Conservation (phyloP, 2,797 vertebrate genomes). For the Xenentodon cancila region DNA sequence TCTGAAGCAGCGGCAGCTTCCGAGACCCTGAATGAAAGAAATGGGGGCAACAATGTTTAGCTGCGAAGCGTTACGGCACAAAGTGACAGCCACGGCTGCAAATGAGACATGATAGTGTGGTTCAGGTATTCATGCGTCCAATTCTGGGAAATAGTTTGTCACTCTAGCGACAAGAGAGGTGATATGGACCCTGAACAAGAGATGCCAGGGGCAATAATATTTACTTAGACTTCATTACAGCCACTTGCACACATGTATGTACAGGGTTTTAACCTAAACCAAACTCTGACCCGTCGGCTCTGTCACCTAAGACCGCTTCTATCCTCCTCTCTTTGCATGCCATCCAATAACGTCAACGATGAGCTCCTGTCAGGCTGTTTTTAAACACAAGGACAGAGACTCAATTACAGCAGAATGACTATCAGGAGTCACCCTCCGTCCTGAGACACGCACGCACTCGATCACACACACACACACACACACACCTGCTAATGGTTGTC, state of each 20-base stretch:
- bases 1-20: slow-evolving; percentile 51
- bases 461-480: slow-evolving; percentile 62
- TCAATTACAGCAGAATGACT: slow-evolving; percentile 82
- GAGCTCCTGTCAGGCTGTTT: slow-evolving; percentile 78
- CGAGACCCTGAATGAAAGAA: slow-evolving; percentile 65
- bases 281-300: slow-evolving; percentile 66
- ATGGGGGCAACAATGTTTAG: slow-evolving; percentile 43
- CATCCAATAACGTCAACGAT: slow-evolving; percentile 76
- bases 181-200: slow-evolving; percentile 58
- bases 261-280: slow-evolving; percentile 63
- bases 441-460: slow-evolving; percentile 60
- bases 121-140: slow-evolving; percentile 63
- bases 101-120: slow-evolving; percentile 26
- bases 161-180: slow-evolving; percentile 70
- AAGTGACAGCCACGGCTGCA: slow-evolving; percentile 13
- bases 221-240: slow-evolving; percentile 75
- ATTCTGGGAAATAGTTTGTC: slow-evolving; percentile 83
- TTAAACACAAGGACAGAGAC: slow-evolving; percentile 82
- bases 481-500: slow-evolving; percentile 78
- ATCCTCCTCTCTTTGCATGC: slow-evolving; percentile 67
- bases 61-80: slow-evolving; percentile 1
- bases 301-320: slow-evolving; percentile 59
- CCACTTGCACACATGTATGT: slow-evolving; percentile 41
- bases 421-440: slow-evolving; percentile 64
- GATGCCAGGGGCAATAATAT: slow-evolving; percentile 65